Conservation (phyloP, 2,888 invertebrate genomes). For the Deroplatys truncata region DNA sequence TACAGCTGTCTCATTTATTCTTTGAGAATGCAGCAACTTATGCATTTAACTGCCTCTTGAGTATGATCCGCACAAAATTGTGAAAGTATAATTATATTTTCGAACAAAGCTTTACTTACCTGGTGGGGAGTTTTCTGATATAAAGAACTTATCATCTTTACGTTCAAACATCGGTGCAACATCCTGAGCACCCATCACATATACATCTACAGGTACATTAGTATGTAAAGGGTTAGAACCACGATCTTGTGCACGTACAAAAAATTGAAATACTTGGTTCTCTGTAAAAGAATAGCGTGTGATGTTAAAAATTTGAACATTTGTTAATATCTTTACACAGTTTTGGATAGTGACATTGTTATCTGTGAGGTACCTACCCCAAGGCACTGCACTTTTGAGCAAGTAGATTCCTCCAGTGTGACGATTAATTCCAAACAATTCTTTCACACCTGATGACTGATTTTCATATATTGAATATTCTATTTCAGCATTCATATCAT, state of each 20-base stretch:
- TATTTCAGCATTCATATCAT: slow-evolving; percentile 65
- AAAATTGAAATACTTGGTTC: slow-evolving; percentile 79
- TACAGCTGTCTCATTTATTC: too few relatives aligned
- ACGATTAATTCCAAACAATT: slow-evolving; percentile 70
- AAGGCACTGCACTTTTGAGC: slow-evolving; percentile 56
- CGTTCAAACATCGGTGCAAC: slow-evolving; percentile 70
- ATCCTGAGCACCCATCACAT: slow-evolving; percentile 67
- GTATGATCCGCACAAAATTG: background rate
- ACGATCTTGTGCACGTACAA: slow-evolving; percentile 81
- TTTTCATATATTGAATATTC: slow-evolving; percentile 75
- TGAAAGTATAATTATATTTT: background rate
- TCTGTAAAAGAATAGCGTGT: slow-evolving; percentile 47
- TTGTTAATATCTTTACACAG: slow-evolving; percentile 1
- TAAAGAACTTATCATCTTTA: slow-evolving; percentile 70
- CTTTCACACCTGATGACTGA: slow-evolving; percentile 56
- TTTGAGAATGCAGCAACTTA: too few relatives aligned
- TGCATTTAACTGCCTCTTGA: too few relatives aligned
- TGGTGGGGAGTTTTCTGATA: slow-evolving; percentile 70
- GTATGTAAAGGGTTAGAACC: slow-evolving; percentile 67
- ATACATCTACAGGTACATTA: slow-evolving; percentile 77
- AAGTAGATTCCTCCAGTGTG: slow-evolving; percentile 70
- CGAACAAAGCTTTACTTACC: slow-evolving; percentile 41
- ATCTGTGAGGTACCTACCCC: slow-evolving; percentile 39
- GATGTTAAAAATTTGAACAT: slow-evolving; percentile 18
- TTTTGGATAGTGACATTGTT: background rate